Conservation (phyloP, 2,113 vertebrate genomes). For the Caracal caracal region DNA sequence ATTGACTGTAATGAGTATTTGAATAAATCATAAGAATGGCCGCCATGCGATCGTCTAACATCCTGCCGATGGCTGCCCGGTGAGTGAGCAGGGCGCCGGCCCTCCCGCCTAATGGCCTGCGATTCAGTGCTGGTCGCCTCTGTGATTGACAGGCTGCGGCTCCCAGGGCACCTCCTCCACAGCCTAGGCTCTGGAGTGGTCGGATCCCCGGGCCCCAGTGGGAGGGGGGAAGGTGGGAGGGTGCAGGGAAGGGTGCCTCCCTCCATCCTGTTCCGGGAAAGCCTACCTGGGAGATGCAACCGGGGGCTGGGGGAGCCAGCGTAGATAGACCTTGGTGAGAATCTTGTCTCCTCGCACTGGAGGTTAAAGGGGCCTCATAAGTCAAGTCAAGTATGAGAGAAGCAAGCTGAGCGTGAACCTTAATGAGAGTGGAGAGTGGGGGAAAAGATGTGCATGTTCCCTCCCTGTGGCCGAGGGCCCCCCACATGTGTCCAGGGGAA, state of each 20-base stretch:
- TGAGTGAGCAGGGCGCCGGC: slow-evolving; percentile 72
- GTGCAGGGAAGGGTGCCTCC: slow-evolving; percentile 4
- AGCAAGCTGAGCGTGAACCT: slow-evolving; percentile 70
- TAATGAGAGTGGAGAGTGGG: slow-evolving; percentile 28
- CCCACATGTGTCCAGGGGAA: not conserved
- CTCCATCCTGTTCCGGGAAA: slow-evolving; percentile 70
- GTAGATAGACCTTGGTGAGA: slow-evolving; percentile 65
- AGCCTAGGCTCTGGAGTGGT: slow-evolving; percentile 9
- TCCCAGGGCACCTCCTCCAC: slow-evolving; percentile 33
- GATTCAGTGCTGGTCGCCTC: slow-evolving; percentile 46
- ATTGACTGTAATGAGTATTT: slow-evolving; percentile 81
- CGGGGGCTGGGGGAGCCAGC: not conserved
- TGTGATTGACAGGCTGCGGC: slow-evolving; percentile 60
- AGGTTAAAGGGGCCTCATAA: slow-evolving; percentile 72
- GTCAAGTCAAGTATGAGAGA: slow-evolving; percentile 65
- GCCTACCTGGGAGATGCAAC: not conserved
- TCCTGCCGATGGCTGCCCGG: slow-evolving; percentile 74
- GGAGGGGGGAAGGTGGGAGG: not conserved
- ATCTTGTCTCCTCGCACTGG: slow-evolving; percentile 33
- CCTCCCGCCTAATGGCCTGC: slow-evolving; percentile 66
- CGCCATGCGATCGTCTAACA: slow-evolving; percentile 67
- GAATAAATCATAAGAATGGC: slow-evolving; percentile 83
- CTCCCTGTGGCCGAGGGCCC: not conserved
- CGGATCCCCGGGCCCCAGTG: not conserved
- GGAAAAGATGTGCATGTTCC: not conserved